Evolutionary conservation across 2,888 invertebrate genomes (phyloP).

Genomic region (Poecilobothrus nobilitatus): DNA sequence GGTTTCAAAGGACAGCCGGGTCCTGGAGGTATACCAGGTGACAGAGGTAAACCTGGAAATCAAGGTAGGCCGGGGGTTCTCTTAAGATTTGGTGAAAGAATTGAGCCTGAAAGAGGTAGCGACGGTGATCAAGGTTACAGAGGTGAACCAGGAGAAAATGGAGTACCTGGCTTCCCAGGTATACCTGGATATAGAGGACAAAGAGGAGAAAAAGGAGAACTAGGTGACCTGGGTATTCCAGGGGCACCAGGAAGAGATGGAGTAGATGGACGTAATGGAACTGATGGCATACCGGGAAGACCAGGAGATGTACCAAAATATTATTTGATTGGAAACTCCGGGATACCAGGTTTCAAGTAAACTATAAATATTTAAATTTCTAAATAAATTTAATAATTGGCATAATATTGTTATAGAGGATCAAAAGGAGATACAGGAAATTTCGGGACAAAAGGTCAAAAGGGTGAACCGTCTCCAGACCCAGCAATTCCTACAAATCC

Average conservation of each 20-base stretch:
- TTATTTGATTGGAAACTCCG: conserved; percentile 35
- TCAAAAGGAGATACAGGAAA: conserved; percentile 45
- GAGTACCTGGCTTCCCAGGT: conserved; percentile 34
- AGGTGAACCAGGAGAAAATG: conserved; percentile 34
- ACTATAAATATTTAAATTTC: conserved; percentile 13
- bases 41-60: conserved; percentile 32
- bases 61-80: conserved; percentile 39
- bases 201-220: conserved; percentile 34
- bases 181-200: conserved; percentile 29
- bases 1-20: conserved; percentile 52
- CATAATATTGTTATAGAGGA: conserved; percentile 35
- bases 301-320: conserved; percentile 36
- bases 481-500: conserved; percentile 45
- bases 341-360: conserved; percentile 35
- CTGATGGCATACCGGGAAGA: conserved; percentile 47
- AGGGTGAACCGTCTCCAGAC: conserved; percentile 49
- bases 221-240: conserved; percentile 37
- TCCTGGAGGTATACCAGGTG: conserved; percentile 46
- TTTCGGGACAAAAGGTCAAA: conserved; percentile 47
- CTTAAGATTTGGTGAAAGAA: conserved; percentile 31
- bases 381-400: not conserved
- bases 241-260: conserved; percentile 40
- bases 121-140: conserved; percentile 29
- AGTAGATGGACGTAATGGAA: conserved; percentile 42
- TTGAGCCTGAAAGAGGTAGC: conserved; percentile 34